Percentiles rank a stretch among this genome's conserved stretches.
phyloP scores from a whole-genome alignment of 2,888 invertebrate genomes.

The Meiosimyza decipiens region DNA sequence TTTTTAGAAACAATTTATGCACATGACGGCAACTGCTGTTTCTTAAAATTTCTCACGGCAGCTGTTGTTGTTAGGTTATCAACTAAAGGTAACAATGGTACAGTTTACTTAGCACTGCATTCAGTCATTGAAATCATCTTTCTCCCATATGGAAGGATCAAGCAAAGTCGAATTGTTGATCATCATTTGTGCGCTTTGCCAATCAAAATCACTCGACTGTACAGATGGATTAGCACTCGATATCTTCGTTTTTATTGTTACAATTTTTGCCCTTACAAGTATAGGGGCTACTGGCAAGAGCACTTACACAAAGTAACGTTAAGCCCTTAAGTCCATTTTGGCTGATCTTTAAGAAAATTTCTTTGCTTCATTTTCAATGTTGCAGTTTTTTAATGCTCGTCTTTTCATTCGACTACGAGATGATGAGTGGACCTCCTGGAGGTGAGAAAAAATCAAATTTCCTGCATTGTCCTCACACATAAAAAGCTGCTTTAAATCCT shows the following conservation, averaged over 20 bases:
- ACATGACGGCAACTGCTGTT: neutral
- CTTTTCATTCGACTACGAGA: neutral
- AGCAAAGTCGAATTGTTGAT: conserved; percentile 12
- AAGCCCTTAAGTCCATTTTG: conserved; percentile 48
- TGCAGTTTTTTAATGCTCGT: conserved; percentile 33
- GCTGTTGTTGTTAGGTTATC: conserved; percentile 38
- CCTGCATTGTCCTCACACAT: neutral
- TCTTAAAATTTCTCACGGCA: conserved; percentile 36
- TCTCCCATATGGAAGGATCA: neutral
- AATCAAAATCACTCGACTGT: conserved; percentile 52
- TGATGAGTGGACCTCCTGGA: conserved; percentile 66
- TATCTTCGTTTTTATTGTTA: conserved; percentile 9
- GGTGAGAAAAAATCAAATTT: conserved; percentile 60
- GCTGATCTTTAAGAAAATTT: conserved; percentile 41
- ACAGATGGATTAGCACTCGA: conserved; percentile 32
- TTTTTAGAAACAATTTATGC: neutral
- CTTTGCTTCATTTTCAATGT: conserved; percentile 35
- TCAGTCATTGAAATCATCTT: neutral
- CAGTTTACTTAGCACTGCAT: conserved; percentile 18
- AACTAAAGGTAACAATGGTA: conserved; percentile 43
- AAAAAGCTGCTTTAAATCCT: conserved; percentile 2
- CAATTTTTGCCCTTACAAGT: conserved; percentile 5
- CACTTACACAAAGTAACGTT: conserved; percentile 44
- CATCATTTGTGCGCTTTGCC: conserved; percentile 24
- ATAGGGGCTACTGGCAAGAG: conserved; percentile 8